Percentiles rank a stretch among this genome's conserved stretches.
Conservation (phyloP, 2,888 invertebrate species). For the Phlogophora meticulosa region DNA sequence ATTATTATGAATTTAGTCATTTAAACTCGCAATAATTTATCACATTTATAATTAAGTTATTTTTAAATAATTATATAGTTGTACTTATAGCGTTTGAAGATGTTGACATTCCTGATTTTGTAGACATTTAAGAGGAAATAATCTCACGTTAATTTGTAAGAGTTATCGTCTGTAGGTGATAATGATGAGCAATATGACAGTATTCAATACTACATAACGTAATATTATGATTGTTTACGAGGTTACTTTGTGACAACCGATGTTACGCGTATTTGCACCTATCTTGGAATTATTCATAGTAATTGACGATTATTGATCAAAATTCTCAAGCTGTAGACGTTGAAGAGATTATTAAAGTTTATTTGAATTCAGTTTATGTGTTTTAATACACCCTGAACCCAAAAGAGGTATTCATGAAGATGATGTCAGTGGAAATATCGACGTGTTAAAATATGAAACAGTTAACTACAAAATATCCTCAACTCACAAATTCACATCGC, state of each 20-base stretch:
- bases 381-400: conserved; percentile 71
- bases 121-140: conserved; percentile 56
- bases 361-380: conserved; percentile 81
- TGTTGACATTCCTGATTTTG: conserved; percentile 61
- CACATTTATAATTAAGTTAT: conserved; percentile 45
- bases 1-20: conserved; percentile 27
- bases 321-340: conserved; percentile 83
- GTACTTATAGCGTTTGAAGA: conserved; percentile 43
- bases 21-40: conserved; percentile 55
- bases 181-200: conserved; percentile 83
- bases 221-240: conserved; percentile 63
- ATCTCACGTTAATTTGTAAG: conserved; percentile 60
- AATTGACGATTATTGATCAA: conserved; percentile 71
- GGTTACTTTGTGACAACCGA: conserved; percentile 54
- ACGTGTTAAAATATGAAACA: conserved; percentile 4
- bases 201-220: conserved; percentile 73
- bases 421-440: neutral
- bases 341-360: conserved; percentile 88
- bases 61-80: conserved; percentile 58
- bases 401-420: neutral
- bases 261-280: conserved; percentile 71
- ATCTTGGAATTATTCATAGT: conserved; percentile 69
- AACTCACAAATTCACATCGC: neutral
- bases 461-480: neutral
- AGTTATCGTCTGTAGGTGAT: conserved; percentile 74